Evolutionary conservation across 2,113 vertebrate genomes (phyloP).

Genomic region (Sander vitreus): DNA sequence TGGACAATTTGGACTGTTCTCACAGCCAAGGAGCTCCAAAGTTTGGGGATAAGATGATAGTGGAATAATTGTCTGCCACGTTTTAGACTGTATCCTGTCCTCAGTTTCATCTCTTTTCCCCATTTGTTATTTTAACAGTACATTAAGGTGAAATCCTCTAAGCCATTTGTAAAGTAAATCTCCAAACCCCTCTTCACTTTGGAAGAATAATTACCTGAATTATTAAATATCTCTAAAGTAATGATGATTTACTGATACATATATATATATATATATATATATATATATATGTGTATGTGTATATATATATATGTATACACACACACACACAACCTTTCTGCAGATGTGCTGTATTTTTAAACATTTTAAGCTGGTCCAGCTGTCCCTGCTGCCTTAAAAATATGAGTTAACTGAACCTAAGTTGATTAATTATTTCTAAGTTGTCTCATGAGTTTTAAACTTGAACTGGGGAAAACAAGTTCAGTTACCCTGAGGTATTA

Average conservation of each 20-base stretch:
- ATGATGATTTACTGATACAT: neutral
- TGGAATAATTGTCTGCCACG: neutral
- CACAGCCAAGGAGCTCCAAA: neutral
- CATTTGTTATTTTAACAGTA: conserved; percentile 24
- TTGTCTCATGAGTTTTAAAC: neutral
- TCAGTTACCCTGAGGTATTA: neutral
- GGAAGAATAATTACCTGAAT: neutral
- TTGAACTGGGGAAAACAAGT: neutral
- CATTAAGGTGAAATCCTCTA: conserved; percentile 5
- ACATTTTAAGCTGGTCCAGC: neutral
- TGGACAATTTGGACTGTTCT: neutral
- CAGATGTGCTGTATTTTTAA: neutral
- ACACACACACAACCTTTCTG: neutral
- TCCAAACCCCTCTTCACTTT: neutral
- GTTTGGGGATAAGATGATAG: neutral
- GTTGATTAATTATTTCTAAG: neutral
- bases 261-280: neutral
- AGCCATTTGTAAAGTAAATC: neutral
- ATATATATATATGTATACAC: too few relatives aligned
- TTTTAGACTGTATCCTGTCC: neutral
- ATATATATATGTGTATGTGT: too few relatives aligned
- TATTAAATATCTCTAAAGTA: neutral
- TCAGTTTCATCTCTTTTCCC: conserved; percentile 1
- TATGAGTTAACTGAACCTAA: neutral
- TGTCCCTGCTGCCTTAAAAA: neutral